These are phyloP conservation scores for Notolepis coatsorum DNA, from an alignment of 2,797 vertebrate species.

Conservation along the genomic window DNA sequence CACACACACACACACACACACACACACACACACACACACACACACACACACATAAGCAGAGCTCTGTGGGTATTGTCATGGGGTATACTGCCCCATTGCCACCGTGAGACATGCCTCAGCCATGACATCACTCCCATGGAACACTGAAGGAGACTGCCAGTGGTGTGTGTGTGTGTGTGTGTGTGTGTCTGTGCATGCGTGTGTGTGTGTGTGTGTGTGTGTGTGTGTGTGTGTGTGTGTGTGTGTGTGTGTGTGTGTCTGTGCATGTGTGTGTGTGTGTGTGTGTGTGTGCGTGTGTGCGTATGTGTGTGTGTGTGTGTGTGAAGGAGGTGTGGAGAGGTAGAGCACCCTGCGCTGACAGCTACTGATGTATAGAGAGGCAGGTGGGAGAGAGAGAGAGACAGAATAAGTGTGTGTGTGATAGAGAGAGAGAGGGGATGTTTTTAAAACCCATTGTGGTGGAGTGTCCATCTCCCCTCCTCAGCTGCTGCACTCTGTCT, in stretches of 20 bases:
- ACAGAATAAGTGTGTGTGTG: neutral
- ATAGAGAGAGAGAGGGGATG: slow-evolving; percentile 35
- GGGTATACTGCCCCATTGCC: slow-evolving; percentile 1
- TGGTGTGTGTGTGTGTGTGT: slow-evolving; percentile 3
- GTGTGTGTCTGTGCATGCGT: slow-evolving; percentile 21
- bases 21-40: slow-evolving; percentile 3
- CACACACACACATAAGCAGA: no score
- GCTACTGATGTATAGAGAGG: slow-evolving; percentile 43
- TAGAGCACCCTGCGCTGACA: slow-evolving; percentile 31
- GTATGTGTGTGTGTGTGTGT: slow-evolving; percentile 13
- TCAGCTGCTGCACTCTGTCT: slow-evolving; percentile 66
- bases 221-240: slow-evolving; percentile 2
- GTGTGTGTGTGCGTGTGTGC: slow-evolving; percentile 4
- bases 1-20: neutral
- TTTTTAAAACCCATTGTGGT: slow-evolving; percentile 36
- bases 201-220: slow-evolving; percentile 16
- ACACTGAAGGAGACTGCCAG: slow-evolving; percentile 22
- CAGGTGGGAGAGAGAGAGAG: slow-evolving; percentile 32
- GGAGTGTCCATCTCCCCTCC: slow-evolving; percentile 39
- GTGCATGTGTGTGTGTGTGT: neutral
- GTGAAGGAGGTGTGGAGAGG: slow-evolving; percentile 32
- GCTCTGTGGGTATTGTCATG: slow-evolving; percentile 13
- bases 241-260: neutral
- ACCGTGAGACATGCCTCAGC: slow-evolving; percentile 18
- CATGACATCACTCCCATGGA: slow-evolving; percentile 45